Base-by-base conservation (phyloP, 2,797 vertebrate species). In the Balearica regulorum region DNA sequence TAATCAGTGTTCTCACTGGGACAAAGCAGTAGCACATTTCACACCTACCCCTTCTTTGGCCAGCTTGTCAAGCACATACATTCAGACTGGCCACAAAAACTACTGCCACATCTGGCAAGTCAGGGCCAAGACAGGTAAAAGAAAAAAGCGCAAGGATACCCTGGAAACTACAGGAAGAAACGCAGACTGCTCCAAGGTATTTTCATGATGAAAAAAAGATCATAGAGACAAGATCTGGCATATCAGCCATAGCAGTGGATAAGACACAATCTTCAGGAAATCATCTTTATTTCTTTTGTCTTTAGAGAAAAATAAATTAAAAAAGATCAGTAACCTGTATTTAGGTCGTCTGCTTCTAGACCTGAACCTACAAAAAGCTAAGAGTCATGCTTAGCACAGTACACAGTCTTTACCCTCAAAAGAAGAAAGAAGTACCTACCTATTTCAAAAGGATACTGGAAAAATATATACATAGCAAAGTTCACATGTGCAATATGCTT, bases 11-110 rank as follows among this genome's bases (percentile, higher is more conserved):
- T 73, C n/a, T 64, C 44, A 64, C 16, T 20, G 60, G 21, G 39
- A 58, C 64, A n/a, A 66, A 41, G 26, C 0, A 0, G 18, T 16
- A 0, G 2, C n/a, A 19, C 24, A 39, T 62, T 62, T 57, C 64
- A 68, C 54, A 61, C 12, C n/a, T 10, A 26, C 4, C 48, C 49
- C 61, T 69, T 18, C 33, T 87, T 4, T 37, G 64, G 31, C 64
- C 49, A 68, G 53, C 19, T 9, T 57, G 46, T 53, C 3, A 3
- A 49, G 49, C 64, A 13, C 44, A 31, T 7, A 20, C 26, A 11
- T 29, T 62, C 49, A 41, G 41, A 83, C 9, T 26, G 89, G 41
- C 69, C 82, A 77, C 49, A 60, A n/a, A 87, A 89, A 57, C 73
- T 60, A 29, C 78, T 18, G 69, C 22, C 91, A 91, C 49, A 91